phyloP scores from a whole-genome alignment of 2,888 invertebrate species.

The Scelioninae gen. 1 region DNA sequence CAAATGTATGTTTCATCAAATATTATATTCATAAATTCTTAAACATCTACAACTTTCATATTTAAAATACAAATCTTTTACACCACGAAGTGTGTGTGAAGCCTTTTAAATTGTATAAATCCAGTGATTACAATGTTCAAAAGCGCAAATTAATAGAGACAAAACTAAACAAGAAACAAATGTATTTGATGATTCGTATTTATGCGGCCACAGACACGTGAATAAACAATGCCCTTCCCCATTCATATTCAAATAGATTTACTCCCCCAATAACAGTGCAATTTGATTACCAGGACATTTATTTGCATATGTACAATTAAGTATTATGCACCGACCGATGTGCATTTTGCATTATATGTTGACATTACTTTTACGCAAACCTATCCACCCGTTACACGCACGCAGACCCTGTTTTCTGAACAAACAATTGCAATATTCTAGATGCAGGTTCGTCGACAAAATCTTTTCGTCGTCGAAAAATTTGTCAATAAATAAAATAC shows the following conservation, averaged over 20 bases:
- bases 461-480: slow-evolving; percentile 32
- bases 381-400: slow-evolving; percentile 2
- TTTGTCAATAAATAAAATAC: slow-evolving; percentile 48
- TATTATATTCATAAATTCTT: no score
- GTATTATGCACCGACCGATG: slow-evolving; percentile 47
- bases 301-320: slow-evolving; percentile 63
- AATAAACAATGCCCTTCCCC: slow-evolving; percentile 47
- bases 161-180: slow-evolving; percentile 51
- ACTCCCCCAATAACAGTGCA: slow-evolving; percentile 53
- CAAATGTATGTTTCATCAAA: no score
- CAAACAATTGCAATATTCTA: slow-evolving; percentile 29
- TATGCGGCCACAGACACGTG: slow-evolving; percentile 53
- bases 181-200: slow-evolving; percentile 51
- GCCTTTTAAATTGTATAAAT: slow-evolving; percentile 3
- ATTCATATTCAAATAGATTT: slow-evolving; percentile 65
- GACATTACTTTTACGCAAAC: slow-evolving; percentile 47
- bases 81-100: no score
- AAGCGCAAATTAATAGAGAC: slow-evolving; percentile 47
- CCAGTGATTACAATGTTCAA: slow-evolving; percentile 1
- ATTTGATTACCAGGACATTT: slow-evolving; percentile 61
- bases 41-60: no score
- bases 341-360: slow-evolving; percentile 48
- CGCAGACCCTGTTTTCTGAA: slow-evolving; percentile 25
- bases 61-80: no score
- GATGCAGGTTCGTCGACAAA: background rate